These are phyloP conservation scores for Trichosurus vulpecula DNA, from an alignment of 2,797 vertebrate species.

Conservation along the genomic window DNA sequence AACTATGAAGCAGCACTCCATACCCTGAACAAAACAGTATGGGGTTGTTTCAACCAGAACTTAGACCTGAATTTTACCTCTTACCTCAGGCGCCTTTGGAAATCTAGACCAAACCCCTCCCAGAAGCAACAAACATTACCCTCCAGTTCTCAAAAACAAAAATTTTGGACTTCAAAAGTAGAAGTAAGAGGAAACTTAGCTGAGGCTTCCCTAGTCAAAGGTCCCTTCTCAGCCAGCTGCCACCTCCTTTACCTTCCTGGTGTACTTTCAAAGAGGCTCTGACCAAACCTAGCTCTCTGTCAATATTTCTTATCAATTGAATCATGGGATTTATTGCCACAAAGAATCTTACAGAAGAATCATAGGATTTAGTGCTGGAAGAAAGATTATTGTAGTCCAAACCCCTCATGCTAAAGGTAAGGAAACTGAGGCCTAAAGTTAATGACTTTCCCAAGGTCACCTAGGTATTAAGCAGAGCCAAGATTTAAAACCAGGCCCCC, in stretches of 20 bases:
- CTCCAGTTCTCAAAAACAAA: slow-evolving; percentile 46
- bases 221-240: slow-evolving; percentile 16
- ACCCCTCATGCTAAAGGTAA: not conserved
- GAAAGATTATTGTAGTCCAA: not conserved
- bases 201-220: slow-evolving; percentile 1
- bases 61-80: slow-evolving; percentile 5
- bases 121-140: slow-evolving; percentile 8
- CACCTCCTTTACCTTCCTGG: not conserved
- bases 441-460: not conserved
- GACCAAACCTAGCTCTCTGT: slow-evolving; percentile 14
- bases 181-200: slow-evolving; percentile 11
- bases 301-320: not conserved
- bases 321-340: not conserved
- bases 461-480: not conserved
- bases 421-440: not conserved
- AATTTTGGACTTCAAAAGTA: slow-evolving; percentile 8
- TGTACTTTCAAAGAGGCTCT: slow-evolving; percentile 4
- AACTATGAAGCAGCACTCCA: not conserved
- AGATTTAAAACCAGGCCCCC: not conserved
- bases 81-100: slow-evolving; percentile 6
- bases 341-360: not conserved
- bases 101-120: not conserved
- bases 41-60: not conserved
- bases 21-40: not conserved
- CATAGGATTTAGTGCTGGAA: not conserved